A percentile compares a stretch with the other conserved stretches of the same genome.
Conservation (phyloP, 2,888 invertebrate species). For the Myathropa florea region DNA sequence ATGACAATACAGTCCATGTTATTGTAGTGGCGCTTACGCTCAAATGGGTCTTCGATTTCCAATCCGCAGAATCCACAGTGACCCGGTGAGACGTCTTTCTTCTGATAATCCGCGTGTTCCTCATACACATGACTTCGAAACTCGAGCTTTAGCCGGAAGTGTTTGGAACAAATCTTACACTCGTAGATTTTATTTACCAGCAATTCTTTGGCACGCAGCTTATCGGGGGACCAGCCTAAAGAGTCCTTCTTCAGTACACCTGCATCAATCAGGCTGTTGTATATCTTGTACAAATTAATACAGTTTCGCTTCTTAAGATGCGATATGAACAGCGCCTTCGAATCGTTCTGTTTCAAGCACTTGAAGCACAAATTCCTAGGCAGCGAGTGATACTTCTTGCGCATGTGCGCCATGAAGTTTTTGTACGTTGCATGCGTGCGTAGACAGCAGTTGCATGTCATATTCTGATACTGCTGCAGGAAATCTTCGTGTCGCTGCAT, state of each 20-base stretch:
- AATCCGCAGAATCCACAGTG: slow-evolving; percentile 79
- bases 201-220: slow-evolving; percentile 79
- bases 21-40: slow-evolving; percentile 80
- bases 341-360: slow-evolving; percentile 80
- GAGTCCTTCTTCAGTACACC: slow-evolving; percentile 72
- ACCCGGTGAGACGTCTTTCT: slow-evolving; percentile 78
- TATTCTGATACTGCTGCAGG: slow-evolving; percentile 79
- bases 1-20: slow-evolving; percentile 81
- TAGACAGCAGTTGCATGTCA: slow-evolving; percentile 80
- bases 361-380: slow-evolving; percentile 80
- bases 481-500: slow-evolving; percentile 79
- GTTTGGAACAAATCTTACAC: slow-evolving; percentile 79
- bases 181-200: slow-evolving; percentile 80
- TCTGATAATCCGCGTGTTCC: slow-evolving; percentile 79
- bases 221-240: slow-evolving; percentile 73
- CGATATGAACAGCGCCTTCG: slow-evolving; percentile 80
- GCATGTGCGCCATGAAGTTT: slow-evolving; percentile 81
- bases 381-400: slow-evolving; percentile 79
- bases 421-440: slow-evolving; percentile 79
- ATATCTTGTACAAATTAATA: slow-evolving; percentile 79
- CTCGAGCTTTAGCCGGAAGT: slow-evolving; percentile 79
- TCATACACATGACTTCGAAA: slow-evolving; percentile 81
- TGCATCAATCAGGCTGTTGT: slow-evolving; percentile 75
- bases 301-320: slow-evolving; percentile 80
- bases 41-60: slow-evolving; percentile 79